Evolutionary conservation across 2,888 invertebrate genomes (phyloP), one percentile per base, ranked within the genome.

Genomic region (Caenorhabditis sp.): DNA sequence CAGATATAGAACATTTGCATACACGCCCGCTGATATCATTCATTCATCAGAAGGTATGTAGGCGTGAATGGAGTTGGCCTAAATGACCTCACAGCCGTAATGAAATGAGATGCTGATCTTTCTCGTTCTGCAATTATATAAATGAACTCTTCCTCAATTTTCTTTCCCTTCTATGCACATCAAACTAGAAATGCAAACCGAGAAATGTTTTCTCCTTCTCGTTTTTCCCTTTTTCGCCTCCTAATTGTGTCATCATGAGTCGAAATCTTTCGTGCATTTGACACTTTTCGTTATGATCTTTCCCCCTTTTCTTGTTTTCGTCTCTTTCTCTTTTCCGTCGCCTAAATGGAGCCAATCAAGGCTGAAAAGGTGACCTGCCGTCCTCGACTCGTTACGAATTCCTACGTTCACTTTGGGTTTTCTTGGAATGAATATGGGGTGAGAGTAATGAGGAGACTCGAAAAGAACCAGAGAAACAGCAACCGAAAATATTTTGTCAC

Each of bases 201-300:
- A n/a, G n/a, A 11, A 22, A 35, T 58, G 40, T 58, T 58, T 58
- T 56, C 56, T 3, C 20, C 58, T 35, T 58, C 37, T 58, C 60
- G 15, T 37, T 22, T 40, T 40, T 40, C 60, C 24, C n/a, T n/a
- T 53, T 26, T 11, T 13, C 40, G 6, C 40, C 6, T 40, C 24
- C 37, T 60, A 60, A 60, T 60, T 60, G 60, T 60, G 60, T 60
- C 60, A 60, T 60, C 60, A 60, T 40, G 37, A 37, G 37, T 60
- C 40, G 60, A 60, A 60, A 60, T 37, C 40, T 58, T 8, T 55
- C 9, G 58, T 60, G 60, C 60, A 60, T 9, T 37, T 24, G 60
- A 60, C 60, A 60, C 40, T 40, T 35, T 22, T 37, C 51, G 20
- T 28, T 18, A 22, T 26, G 47, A 47, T 47, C n/a, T 62, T 47